A percentile compares a stretch with the other conserved stretches of the same genome.
phyloP scores from a whole-genome alignment of 2,113 vertebrate species.

The Chlamydotis undulata region DNA sequence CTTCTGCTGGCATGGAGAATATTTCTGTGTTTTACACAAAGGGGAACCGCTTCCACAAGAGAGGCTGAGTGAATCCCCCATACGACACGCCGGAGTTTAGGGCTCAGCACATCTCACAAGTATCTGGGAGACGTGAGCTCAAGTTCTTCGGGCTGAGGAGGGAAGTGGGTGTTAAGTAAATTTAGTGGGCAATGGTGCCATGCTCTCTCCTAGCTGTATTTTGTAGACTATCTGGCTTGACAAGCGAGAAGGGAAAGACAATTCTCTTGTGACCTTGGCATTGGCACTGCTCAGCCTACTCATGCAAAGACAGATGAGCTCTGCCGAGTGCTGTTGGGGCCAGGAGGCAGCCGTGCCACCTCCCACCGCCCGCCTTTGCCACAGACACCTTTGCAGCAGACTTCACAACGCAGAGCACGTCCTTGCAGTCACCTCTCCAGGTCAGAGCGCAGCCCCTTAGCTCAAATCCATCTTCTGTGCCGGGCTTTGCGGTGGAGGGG shows the following conservation, averaged over 20 bases:
- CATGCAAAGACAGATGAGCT: background rate
- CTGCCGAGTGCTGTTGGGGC: background rate
- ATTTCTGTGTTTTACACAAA: background rate
- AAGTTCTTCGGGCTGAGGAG: background rate
- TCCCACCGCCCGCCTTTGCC: background rate
- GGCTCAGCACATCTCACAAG: background rate
- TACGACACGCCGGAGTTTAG: fast-evolving
- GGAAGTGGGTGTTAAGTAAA: background rate
- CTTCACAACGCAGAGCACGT: fast-evolving
- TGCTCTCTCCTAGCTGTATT: background rate
- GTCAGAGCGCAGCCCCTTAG: background rate
- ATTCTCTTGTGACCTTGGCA: background rate
- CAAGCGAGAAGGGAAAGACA: background rate
- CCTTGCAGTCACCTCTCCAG: background rate
- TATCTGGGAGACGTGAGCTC: fast-evolving
- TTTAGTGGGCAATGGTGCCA: background rate
- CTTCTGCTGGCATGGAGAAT: background rate
- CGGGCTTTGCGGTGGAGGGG: background rate
- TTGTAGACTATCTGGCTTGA: background rate
- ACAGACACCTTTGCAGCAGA: background rate
- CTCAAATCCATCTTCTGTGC: background rate
- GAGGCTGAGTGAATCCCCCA: background rate
- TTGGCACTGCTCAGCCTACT: background rate
- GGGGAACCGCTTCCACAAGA: background rate
- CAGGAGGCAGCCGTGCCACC: background rate